These are phyloP conservation scores for Toxostoma redivivum DNA, from an alignment of 2,113 vertebrate genomes.

Conservation along the genomic window DNA sequence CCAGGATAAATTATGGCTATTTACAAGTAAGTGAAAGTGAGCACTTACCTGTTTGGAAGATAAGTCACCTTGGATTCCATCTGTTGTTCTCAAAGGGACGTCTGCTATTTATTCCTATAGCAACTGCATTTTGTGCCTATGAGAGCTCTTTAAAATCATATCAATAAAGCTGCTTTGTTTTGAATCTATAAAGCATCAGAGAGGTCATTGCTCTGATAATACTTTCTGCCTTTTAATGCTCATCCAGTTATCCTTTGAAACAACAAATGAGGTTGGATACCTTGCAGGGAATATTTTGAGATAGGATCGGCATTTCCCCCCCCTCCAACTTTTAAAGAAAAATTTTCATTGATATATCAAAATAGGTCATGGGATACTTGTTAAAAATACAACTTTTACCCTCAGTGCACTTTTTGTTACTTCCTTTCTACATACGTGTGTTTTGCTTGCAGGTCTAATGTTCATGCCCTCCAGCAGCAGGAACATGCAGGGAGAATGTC, in stretches of 20 bases:
- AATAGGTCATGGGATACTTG: neutral
- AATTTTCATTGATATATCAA: neutral
- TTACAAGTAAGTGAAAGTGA: conserved; percentile 66
- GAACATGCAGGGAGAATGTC: neutral
- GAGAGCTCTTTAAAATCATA: conserved; percentile 71
- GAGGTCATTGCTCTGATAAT: conserved; percentile 45
- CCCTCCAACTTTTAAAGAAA: neutral
- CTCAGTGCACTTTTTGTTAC: neutral
- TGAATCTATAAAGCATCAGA: conserved; percentile 60
- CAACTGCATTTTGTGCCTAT: conserved; percentile 59
- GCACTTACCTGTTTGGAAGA: conserved; percentile 58
- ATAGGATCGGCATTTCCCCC: neutral
- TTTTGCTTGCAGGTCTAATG: neutral
- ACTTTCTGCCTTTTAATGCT: conserved; percentile 42
- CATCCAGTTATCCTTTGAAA: conserved; percentile 24
- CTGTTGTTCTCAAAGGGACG: conserved; percentile 73
- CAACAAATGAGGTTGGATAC: conserved; percentile 7
- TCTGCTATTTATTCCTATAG: conserved; percentile 71
- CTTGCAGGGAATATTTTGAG: conserved; percentile 28
- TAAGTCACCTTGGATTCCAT: conserved; percentile 78
- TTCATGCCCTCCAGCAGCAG: neutral
- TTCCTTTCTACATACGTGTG: neutral
- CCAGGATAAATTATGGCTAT: conserved; percentile 70
- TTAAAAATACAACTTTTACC: neutral
- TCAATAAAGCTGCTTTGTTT: conserved; percentile 70